Evolutionary conservation across 2,113 vertebrate species (phyloP).

Genomic region (Euleptes europaea): DNA sequence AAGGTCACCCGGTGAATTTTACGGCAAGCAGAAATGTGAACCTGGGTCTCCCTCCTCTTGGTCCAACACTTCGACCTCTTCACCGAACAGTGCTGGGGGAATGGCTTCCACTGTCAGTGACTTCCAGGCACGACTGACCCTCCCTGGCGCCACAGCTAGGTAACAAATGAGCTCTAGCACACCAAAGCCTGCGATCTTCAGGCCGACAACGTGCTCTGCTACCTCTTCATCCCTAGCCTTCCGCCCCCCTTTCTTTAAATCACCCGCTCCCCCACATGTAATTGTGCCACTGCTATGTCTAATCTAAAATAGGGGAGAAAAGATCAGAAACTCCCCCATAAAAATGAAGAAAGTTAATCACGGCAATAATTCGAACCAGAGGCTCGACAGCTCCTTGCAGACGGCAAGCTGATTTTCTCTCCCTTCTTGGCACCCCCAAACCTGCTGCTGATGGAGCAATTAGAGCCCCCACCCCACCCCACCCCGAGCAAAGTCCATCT

Average conservation of each 20-base stretch:
- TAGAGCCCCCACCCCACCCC: background rate
- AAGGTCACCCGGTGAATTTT: no score
- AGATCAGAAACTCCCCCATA: constrained; percentile 21
- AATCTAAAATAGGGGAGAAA: background rate
- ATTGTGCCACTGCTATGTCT: background rate
- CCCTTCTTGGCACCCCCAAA: background rate
- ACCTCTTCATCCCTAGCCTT: background rate
- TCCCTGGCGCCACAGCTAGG: background rate
- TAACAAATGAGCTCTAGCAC: rapidly evolving
- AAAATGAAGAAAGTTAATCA: constrained; percentile 48
- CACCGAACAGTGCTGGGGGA: background rate
- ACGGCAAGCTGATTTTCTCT: background rate
- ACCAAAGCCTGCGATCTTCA: background rate
- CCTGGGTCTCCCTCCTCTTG: no score
- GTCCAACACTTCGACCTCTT: no score
- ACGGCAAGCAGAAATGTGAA: background rate
- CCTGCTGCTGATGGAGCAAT: background rate
- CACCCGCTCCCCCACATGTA: background rate
- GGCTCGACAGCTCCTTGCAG: background rate
- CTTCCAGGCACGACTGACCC: background rate
- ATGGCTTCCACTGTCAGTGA: no score
- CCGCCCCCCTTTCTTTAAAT: background rate
- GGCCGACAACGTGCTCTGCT: background rate
- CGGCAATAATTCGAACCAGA: constrained; percentile 54
- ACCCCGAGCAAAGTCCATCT: constrained; percentile 46